Percentiles rank a stretch among this genome's conserved stretches.
These are phyloP conservation scores for Pseudolycoriella hygida DNA, from an alignment of 2,888 invertebrate genomes.

Conservation along the genomic window DNA sequence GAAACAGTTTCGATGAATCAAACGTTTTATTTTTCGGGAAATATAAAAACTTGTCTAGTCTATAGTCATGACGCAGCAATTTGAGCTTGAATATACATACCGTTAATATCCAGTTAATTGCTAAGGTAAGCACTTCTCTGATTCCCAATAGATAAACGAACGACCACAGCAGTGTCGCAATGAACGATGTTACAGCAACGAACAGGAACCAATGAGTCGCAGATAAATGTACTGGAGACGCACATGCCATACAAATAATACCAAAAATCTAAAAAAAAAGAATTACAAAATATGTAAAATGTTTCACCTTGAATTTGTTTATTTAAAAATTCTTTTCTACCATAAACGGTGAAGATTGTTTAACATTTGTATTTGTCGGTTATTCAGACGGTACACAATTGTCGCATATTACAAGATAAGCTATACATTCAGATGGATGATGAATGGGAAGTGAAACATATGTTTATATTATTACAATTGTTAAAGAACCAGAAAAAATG, in stretches of 20 bases:
- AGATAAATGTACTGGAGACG: constrained; percentile 43
- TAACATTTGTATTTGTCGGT: too few relatives aligned
- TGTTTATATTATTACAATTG: too few relatives aligned
- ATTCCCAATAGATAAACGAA: constrained; percentile 65
- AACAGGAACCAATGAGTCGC: constrained; percentile 72
- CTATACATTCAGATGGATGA: too few relatives aligned
- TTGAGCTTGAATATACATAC: constrained; percentile 33
- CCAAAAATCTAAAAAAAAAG: constrained; percentile 52
- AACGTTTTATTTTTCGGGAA: too few relatives aligned
- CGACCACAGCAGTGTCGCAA: constrained; percentile 64
- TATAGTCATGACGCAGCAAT: background rate
- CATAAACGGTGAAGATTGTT: too few relatives aligned
- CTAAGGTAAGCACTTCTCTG: constrained; percentile 56
- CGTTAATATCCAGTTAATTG: constrained; percentile 69
- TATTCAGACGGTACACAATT: too few relatives aligned
- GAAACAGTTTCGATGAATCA: too few relatives aligned
- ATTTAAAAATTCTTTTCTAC: background rate
- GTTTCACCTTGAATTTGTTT: constrained; percentile 1
- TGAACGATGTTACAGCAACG: constrained; percentile 66
- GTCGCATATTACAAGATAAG: too few relatives aligned
- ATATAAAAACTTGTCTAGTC: too few relatives aligned
- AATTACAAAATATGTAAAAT: constrained; percentile 8
- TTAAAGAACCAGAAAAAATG: too few relatives aligned
- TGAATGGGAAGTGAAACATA: too few relatives aligned
- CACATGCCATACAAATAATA: constrained; percentile 69